Percentiles rank a stretch among this genome's conserved stretches.
Conservation (phyloP, 2,113 vertebrate species). For the Rissa tridactyla region DNA sequence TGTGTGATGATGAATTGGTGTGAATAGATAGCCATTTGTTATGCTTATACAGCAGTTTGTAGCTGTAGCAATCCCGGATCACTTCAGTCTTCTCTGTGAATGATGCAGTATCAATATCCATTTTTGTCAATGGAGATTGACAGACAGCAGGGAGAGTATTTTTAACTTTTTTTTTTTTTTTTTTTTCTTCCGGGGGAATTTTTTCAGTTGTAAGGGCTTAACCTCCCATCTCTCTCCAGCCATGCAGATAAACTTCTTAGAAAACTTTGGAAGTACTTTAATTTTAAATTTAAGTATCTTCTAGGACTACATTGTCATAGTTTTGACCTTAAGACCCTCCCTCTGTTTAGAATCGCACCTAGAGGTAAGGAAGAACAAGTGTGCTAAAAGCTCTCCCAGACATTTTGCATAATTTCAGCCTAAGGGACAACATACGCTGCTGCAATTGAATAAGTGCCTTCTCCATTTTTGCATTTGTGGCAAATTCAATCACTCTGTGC, state of each 20-base stretch:
- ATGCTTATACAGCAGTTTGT: not conserved
- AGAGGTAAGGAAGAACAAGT: not conserved
- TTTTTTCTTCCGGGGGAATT: not conserved
- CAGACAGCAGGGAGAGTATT: not conserved
- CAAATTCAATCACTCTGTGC: not conserved
- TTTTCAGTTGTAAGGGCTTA: not conserved
- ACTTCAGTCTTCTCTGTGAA: not conserved
- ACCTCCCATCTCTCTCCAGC: not conserved
- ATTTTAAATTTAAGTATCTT: not conserved
- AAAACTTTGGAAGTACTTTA: not conserved
- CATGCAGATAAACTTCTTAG: not conserved
- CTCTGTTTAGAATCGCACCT: not conserved
- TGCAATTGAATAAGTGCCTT: not conserved
- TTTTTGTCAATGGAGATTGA: not conserved
- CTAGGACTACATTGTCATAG: not conserved
- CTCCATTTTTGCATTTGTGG: not conserved
- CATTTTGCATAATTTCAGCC: not conserved
- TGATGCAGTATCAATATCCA: not conserved
- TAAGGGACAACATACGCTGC: not conserved
- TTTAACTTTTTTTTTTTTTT: not conserved
- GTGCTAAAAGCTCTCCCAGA: not conserved
- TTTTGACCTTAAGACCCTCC: not conserved
- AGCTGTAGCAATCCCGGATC: slow-evolving; percentile 1
- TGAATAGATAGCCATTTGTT: not conserved
- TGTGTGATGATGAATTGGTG: not conserved